A percentile compares a stretch with the other conserved stretches of the same genome.
phyloP scores from a whole-genome alignment of 1,140 invertebrate species.

The Aphidius ervi region DNA sequence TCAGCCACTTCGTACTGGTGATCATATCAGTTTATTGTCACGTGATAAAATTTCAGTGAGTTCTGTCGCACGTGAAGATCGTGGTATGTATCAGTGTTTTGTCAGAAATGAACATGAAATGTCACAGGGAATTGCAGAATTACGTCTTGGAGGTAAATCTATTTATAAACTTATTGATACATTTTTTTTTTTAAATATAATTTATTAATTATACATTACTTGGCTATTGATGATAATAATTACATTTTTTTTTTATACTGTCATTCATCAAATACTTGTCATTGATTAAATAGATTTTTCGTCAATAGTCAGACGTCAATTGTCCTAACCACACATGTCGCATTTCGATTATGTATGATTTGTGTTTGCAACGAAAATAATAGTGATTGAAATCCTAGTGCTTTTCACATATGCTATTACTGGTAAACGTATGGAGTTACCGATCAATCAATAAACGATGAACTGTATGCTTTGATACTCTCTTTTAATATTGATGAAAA shows the following conservation, averaged over 20 bases:
- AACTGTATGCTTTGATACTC: background rate
- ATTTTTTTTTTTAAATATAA: too few species aligned
- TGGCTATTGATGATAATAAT: too few species aligned
- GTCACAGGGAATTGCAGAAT: slow-evolving; percentile 67
- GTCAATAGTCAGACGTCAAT: too few species aligned
- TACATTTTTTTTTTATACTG: too few species aligned
- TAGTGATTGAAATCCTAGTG: slow-evolving; percentile 1
- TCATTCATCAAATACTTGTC: too few species aligned
- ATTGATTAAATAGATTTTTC: too few species aligned
- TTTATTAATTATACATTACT: too few species aligned
- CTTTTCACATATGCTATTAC: too few species aligned
- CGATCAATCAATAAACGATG: slow-evolving; percentile 12
- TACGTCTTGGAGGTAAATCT: slow-evolving; percentile 67
- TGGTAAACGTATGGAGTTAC: background rate
- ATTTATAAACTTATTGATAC: too few species aligned
- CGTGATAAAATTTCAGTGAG: slow-evolving; percentile 60
- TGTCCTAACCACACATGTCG: slow-evolving; percentile 12
- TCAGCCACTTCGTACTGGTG: slow-evolving; percentile 58
- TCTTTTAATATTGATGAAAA: background rate
- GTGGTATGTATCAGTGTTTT: slow-evolving; percentile 83
- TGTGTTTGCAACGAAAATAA: slow-evolving; percentile 12
- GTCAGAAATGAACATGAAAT: slow-evolving; percentile 66
- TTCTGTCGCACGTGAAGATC: slow-evolving; percentile 66
- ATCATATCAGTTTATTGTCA: slow-evolving; percentile 51
- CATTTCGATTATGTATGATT: slow-evolving; percentile 17